A percentile compares a stretch with the other conserved stretches of the same genome.
phyloP scores from a whole-genome alignment of 2,113 vertebrate genomes.

The Salvator merianae region DNA sequence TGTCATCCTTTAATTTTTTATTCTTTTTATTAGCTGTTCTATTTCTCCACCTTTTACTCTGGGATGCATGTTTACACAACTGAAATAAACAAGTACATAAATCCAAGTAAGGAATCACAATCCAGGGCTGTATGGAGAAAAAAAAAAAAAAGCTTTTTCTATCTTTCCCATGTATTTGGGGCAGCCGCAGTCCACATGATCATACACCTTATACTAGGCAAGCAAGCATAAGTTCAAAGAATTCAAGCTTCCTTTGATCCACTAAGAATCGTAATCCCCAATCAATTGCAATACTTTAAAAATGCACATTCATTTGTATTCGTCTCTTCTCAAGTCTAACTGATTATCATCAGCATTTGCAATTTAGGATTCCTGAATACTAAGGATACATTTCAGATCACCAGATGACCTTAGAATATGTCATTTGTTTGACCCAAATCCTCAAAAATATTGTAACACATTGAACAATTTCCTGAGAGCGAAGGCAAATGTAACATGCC shows the following conservation, averaged over 20 bases:
- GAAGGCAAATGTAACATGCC: not conserved
- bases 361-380: not conserved
- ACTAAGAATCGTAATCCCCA: constrained; percentile 36
- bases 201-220: constrained; percentile 9
- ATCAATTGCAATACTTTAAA: constrained; percentile 33
- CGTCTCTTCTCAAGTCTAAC: not conserved
- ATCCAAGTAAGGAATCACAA: not conserved
- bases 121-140: not conserved
- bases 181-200: constrained; percentile 2
- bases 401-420: not conserved
- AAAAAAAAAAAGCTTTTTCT: not conserved
- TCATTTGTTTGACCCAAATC: not conserved
- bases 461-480: not conserved
- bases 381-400: constrained; percentile 4
- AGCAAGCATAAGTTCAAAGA: constrained; percentile 29
- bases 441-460: not conserved
- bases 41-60: not conserved
- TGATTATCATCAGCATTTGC: constrained; percentile 31
- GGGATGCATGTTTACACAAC: not conserved
- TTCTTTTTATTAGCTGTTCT: not conserved
- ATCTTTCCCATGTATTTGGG: constrained; percentile 17
- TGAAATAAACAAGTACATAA: not conserved
- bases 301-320: constrained; percentile 37
- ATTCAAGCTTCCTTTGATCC: constrained; percentile 34
- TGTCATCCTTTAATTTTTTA: not conserved